Evolutionary conservation across 1,140 invertebrate species (phyloP).

Genomic region (Drosophila tropicalis): DNA sequence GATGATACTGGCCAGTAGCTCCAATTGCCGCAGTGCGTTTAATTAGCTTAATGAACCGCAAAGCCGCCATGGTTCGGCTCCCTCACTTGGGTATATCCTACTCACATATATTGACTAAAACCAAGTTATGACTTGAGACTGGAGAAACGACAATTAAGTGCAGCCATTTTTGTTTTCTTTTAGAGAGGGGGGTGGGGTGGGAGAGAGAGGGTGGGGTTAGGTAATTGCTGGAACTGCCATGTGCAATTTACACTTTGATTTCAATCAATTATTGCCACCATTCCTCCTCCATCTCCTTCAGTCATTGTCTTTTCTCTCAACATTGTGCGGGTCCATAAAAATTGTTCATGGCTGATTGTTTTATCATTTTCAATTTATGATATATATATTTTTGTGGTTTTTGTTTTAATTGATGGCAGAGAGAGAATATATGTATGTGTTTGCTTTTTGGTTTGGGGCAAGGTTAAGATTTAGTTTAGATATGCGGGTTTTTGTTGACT

Average conservation of each 20-base stretch:
- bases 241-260: constrained; percentile 78
- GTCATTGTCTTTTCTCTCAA: constrained; percentile 17
- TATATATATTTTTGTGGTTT: constrained; percentile 23
- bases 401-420: constrained; percentile 37
- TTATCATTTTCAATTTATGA: constrained; percentile 75
- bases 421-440: not conserved
- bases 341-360: constrained; percentile 73
- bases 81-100: constrained; percentile 16
- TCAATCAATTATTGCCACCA: constrained; percentile 69
- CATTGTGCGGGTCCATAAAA: constrained; percentile 53
- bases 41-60: constrained; percentile 78
- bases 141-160: constrained; percentile 59
- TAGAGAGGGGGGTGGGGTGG: not conserved
- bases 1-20: constrained; percentile 45
- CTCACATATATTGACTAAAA: not conserved
- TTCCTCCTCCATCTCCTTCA: constrained; percentile 2
- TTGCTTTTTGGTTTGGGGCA: constrained; percentile 8
- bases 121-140: not conserved
- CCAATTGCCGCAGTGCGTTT: constrained; percentile 64
- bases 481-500: constrained; percentile 18
- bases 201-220: not conserved
- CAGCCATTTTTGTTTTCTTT: constrained; percentile 63
- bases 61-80: constrained; percentile 36
- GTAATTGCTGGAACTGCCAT: constrained; percentile 50
- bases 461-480: constrained; percentile 16